A percentile compares a stretch with the other conserved stretches of the same genome.
phyloP scores from a whole-genome alignment of 1,140 invertebrate species.

The Musca domestica region DNA sequence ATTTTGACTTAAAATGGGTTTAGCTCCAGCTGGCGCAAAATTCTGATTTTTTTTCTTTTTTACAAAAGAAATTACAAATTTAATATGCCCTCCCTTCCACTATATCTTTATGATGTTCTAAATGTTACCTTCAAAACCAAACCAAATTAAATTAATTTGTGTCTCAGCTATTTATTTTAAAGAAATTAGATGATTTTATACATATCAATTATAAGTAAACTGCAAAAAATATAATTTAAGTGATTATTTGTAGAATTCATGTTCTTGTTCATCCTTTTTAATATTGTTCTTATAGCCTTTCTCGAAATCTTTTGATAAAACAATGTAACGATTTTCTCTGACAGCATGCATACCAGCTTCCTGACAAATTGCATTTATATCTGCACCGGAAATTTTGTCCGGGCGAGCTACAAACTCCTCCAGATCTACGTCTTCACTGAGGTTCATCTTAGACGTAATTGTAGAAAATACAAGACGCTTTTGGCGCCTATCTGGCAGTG shows the following conservation, averaged over 20 bases:
- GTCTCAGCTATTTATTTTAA: neutral
- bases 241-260: conserved; percentile 98
- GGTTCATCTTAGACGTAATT: conserved; percentile 97
- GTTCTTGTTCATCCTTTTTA: conserved; percentile 99
- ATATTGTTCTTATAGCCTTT: conserved; percentile 99
- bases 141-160: neutral
- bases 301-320: conserved; percentile 98
- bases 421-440: conserved; percentile 98
- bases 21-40: too few species aligned
- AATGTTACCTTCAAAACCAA: too few species aligned
- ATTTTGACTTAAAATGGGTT: too few species aligned
- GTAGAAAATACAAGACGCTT: conserved; percentile 98
- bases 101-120: too few species aligned
- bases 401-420: conserved; percentile 98
- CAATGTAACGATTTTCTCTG: conserved; percentile 92
- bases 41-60: too few species aligned
- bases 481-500: conserved; percentile 94
- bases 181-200: neutral
- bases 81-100: too few species aligned
- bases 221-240: too few species aligned
- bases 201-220: too few species aligned
- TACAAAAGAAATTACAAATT: too few species aligned
- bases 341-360: conserved; percentile 97
- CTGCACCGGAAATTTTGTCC: conserved; percentile 97
- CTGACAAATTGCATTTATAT: conserved; percentile 99